Evolutionary conservation across 2,113 vertebrate genomes (phyloP), one percentile per base, ranked within the genome.

Genomic region (Otolemur garnettii): DNA sequence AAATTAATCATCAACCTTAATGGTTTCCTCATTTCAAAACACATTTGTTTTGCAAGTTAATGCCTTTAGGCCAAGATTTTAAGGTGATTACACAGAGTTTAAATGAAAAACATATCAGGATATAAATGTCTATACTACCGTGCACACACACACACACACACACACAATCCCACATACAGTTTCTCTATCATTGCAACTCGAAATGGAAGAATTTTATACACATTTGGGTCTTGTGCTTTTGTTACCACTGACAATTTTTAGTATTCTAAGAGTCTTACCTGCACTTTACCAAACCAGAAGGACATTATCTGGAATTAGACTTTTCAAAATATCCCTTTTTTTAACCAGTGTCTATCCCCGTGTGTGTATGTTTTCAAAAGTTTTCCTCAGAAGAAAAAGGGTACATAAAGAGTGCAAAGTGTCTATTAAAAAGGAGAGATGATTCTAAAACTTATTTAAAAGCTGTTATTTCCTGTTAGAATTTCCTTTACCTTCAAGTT

Each of bases 1-100:
- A 98, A 96, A 97, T 97, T 98, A 93, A 97, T 96, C 55, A 22
- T 94, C 94, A 94, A 64, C 69, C 60, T 94, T 97, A 98, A 97
- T 96, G 69, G 83, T 90, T 98, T 97, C 97, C 97, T 97, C 18
- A 96, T 98, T 98, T 96, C 90, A 90, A 94, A 97, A 96, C 93
- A 97, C 87, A 90, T 94, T 94, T 93, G 69, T 93, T 97, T 89
- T 94, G 81, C 83, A 97, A 94, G 79, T 93, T 78, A 91, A 81
- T 93, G 93, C 83, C 71, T 84, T 77, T 78, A 90, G 89, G 96
- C 83, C 90, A 96, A 60, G 57, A 95, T 90, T 96, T 97, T 96
- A 96, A 95, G 92, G 97, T 90, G 75, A 96, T 75, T 97, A 95
- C 92, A 96, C 21, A 94, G 62, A 93, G 68, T 94, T 95, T 91